A percentile compares a stretch with the other conserved stretches of the same genome.
Evolutionary conservation across 2,888 invertebrate genomes (phyloP).

Genomic region (Plebejus melissa): DNA sequence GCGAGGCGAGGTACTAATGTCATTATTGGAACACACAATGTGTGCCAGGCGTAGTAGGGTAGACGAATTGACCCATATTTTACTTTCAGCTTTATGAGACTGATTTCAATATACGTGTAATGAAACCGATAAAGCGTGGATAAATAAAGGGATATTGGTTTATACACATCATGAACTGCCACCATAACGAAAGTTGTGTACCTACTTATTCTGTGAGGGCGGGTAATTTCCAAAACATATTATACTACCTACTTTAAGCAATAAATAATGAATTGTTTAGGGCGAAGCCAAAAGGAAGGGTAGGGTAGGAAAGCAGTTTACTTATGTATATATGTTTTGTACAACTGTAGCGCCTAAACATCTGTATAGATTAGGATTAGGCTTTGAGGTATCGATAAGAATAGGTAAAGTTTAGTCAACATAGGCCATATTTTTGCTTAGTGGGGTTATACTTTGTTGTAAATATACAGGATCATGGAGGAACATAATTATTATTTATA

Average conservation of each 20-base stretch:
- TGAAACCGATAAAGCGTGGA: neutral
- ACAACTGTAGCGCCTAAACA: neutral
- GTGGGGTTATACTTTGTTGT: no score
- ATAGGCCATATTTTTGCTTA: neutral
- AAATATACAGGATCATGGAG: neutral
- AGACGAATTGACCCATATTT: conserved; percentile 9
- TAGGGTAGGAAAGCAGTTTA: neutral
- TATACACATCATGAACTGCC: neutral
- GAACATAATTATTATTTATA: neutral
- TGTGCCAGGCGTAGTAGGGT: neutral
- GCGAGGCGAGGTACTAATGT: conserved; percentile 5
- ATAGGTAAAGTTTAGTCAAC: neutral
- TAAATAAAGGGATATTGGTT: neutral
- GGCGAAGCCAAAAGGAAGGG: no score
- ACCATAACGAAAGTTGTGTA: neutral
- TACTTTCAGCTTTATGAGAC: neutral
- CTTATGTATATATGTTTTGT: neutral
- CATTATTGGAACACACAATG: conserved; percentile 5
- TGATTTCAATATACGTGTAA: conserved; percentile 12
- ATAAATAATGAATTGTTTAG: neutral
- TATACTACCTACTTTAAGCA: neutral
- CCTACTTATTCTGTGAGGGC: neutral
- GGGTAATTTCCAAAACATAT: neutral
- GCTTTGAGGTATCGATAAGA: neutral
- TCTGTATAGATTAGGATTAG: neutral